Base-by-base conservation (phyloP, 1,140 invertebrate species). In the Temnothorax curvispinosus region DNA sequence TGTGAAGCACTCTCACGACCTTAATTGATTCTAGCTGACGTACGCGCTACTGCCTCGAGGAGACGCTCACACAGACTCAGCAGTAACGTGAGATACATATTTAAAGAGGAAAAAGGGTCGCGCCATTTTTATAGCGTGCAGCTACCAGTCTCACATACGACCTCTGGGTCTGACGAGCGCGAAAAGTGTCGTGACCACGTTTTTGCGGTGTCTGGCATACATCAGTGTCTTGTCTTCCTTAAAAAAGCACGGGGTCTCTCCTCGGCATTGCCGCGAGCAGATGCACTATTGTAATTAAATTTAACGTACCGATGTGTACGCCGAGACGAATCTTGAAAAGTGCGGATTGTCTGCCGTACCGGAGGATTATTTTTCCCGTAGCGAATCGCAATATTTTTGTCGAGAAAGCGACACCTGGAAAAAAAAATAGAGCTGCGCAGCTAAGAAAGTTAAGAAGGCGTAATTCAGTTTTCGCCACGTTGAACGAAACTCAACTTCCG, bases 111-210 rank as follows among this genome's bases (percentile, higher is more conserved):
- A 84, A 84, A 75, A 84, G 41, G 69, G 69, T 75, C 54, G 38
- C 54, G 27, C 41, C 80, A 84, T 84, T 84, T 84, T 84, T 84
- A 84, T 27, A 84, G 27, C 54, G n/a, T 27, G 27, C 41, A 35
- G 80, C 80, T 60, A 47, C 69, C 44, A 13, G 74, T 78, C 50
- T 54, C 82, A 44, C 74, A 78, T 78, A 78, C 82, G 35, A 72
- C 4, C 65, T 54, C 78, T 52, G 41, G 44, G 87, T 88, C 82
- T 86, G 88, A 88, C 88, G 75, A 88, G 82, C 54, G 64, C 87
- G 88, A 86, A 85, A 85, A 86, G 88, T 86, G 87, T 76, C 82
- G 88, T 44, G 81, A 44, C 86, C 72, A 85, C 65, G 87, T 88
- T 89, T 69, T 69, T 67, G 72, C 88, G 87, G 60, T 21, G 58